These are phyloP conservation scores for Illadopsis cleaveri DNA, from an alignment of 2,113 vertebrate genomes.

Conservation along the genomic window DNA sequence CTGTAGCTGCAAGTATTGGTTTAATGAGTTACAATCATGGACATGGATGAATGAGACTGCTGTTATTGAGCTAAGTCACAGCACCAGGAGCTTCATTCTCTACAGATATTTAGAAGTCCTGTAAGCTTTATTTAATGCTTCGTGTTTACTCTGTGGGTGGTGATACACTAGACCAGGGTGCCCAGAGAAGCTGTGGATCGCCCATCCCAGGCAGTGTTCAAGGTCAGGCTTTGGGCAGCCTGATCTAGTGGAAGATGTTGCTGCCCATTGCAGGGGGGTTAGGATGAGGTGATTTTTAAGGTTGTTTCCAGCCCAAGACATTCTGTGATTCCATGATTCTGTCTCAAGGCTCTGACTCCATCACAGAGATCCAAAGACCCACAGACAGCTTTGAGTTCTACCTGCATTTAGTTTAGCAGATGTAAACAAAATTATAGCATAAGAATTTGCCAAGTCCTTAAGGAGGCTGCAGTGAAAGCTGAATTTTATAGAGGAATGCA, in stretches of 20 bases:
- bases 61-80: neutral
- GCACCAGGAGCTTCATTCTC: neutral
- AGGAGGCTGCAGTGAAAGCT: neutral
- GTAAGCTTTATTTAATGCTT: neutral
- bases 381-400: neutral
- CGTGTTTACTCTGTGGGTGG: neutral
- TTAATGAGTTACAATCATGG: neutral
- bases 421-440: neutral
- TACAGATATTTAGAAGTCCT: neutral
- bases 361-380: neutral
- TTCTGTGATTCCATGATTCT: neutral
- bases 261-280: no score
- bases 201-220: neutral
- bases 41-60: neutral
- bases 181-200: neutral
- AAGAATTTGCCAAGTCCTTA: neutral
- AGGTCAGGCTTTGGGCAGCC: neutral
- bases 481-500: neutral
- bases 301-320: neutral
- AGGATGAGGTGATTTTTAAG: neutral
- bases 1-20: neutral
- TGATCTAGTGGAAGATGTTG: neutral
- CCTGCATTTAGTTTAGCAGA: neutral
- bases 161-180: neutral
- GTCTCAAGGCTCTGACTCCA: neutral